Conservation (phyloP, 2,113 vertebrate genomes). For the Meleagris gallopavo region DNA sequence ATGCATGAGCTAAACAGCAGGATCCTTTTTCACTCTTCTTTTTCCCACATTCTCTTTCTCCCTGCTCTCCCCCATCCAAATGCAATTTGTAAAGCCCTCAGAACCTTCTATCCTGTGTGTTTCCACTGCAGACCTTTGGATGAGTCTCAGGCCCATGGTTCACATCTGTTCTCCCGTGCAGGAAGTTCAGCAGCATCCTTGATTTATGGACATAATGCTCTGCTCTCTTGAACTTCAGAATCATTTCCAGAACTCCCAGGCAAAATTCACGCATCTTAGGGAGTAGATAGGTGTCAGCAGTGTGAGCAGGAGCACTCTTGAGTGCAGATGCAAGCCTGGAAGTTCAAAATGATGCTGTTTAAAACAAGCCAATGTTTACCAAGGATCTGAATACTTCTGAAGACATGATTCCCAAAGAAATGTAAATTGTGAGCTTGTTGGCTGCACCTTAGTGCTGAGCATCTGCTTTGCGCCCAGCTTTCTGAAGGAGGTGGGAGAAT, state of each 20-base stretch:
- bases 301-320: background rate
- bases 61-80: conserved; percentile 2
- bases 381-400: background rate
- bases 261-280: background rate
- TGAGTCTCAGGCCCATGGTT: conserved; percentile 10
- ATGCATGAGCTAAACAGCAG: conserved; percentile 53
- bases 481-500: background rate
- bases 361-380: background rate
- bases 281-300: background rate
- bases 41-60: conserved; percentile 57
- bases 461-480: background rate
- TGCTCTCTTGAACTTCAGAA: background rate
- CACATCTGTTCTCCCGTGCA: conserved; percentile 24
- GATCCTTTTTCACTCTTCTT: conserved; percentile 40
- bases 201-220: conserved; percentile 44
- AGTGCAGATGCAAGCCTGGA: background rate
- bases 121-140: conserved; percentile 21
- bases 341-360: background rate
- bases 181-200: conserved; percentile 35
- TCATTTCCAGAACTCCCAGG: background rate
- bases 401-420: background rate
- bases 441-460: accelerated
- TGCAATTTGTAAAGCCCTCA: conserved; percentile 59
- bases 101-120: conserved; percentile 24
- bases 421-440: background rate